Evolutionary conservation across 2,113 vertebrate species (phyloP).

Genomic region (Ascaphus truei): DNA sequence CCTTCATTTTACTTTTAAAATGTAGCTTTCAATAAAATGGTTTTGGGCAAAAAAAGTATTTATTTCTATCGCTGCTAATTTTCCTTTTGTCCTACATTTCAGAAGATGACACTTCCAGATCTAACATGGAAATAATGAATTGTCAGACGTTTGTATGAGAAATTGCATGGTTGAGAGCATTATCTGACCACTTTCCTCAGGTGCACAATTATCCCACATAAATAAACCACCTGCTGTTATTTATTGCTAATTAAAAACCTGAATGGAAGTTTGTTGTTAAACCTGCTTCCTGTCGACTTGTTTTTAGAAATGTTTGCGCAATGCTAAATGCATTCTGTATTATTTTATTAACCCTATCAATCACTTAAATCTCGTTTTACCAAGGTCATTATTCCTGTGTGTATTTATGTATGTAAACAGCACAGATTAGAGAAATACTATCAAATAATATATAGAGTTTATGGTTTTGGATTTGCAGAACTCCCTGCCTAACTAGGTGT

Average conservation of each 20-base stretch:
- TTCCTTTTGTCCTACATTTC: no score
- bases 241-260: constrained; percentile 21
- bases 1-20: no score
- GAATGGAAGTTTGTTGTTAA: constrained; percentile 8
- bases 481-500: no score
- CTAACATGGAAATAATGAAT: neutral
- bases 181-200: constrained; percentile 26
- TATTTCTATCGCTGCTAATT: no score
- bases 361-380: neutral
- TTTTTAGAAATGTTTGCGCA: neutral
- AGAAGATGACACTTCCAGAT: neutral
- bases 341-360: neutral
- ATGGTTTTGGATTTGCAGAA: no score
- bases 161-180: neutral
- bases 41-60: no score
- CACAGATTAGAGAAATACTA: no score
- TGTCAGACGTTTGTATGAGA: neutral
- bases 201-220: constrained; percentile 29
- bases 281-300: neutral
- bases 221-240: constrained; percentile 19
- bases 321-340: neutral
- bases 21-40: no score
- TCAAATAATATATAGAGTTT: no score
- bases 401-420: no score
- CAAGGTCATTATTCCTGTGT: no score